A percentile compares a stretch with the other conserved stretches of the same genome.
Conservation (phyloP, 2,888 invertebrate genomes). For the Lasioglossum vierecki region DNA sequence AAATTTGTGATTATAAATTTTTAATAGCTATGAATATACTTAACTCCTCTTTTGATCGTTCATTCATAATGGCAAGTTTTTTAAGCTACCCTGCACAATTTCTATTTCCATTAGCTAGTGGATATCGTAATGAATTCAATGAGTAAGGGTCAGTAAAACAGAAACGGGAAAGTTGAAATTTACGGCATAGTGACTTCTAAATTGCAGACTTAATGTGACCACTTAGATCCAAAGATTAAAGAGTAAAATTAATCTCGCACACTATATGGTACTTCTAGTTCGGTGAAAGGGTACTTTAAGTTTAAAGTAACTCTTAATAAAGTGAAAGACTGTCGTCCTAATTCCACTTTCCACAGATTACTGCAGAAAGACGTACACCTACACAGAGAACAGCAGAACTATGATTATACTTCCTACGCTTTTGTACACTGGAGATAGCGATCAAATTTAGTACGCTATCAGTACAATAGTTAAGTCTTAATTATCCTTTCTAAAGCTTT, state of each 20-base stretch:
- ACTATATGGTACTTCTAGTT: background rate
- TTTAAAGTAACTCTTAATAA: background rate
- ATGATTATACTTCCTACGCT: background rate
- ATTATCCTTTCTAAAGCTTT: background rate
- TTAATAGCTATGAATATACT: too few species aligned
- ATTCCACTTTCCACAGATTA: background rate
- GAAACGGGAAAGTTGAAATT: background rate
- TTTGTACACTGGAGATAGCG: background rate
- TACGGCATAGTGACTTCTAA: background rate
- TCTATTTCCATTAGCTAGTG: background rate
- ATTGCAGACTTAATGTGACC: background rate
- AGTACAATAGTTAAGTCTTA: background rate
- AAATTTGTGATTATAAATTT: too few species aligned
- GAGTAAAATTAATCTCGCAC: background rate
- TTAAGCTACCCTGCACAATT: background rate
- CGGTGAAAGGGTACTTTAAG: background rate
- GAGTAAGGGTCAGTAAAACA: background rate
- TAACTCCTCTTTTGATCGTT: too few species aligned
- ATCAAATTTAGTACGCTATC: conserved; percentile 1
- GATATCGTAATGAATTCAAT: background rate
- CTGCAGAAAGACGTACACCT: background rate
- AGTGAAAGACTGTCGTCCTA: background rate
- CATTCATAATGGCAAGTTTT: background rate
- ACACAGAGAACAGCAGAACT: background rate
- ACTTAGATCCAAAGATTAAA: background rate